Percentiles rank a stretch among this genome's conserved stretches.
Evolutionary conservation across 2,113 vertebrate species (phyloP).

Genomic region (Semnornis frantzii): DNA sequence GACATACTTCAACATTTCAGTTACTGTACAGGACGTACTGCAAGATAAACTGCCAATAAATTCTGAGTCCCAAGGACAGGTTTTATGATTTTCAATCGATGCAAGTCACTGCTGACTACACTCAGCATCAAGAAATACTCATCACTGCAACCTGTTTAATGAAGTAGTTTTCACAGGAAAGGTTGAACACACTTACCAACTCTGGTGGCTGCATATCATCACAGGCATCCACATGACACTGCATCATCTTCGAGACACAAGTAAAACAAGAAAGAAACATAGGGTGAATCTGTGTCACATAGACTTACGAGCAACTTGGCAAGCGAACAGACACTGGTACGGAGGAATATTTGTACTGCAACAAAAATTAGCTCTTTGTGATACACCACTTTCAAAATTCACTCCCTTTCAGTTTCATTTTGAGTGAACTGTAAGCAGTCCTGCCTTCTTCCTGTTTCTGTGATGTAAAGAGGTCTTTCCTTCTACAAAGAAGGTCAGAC

Average conservation of each 20-base stretch:
- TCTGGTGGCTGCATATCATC: slow-evolving; percentile 73
- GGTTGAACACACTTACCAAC: slow-evolving; percentile 23
- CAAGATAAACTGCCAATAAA: neutral
- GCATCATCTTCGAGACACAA: slow-evolving; percentile 65
- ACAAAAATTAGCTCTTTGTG: neutral
- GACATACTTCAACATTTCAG: neutral
- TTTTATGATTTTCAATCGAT: neutral
- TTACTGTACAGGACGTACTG: neutral
- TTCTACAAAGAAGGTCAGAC: neutral
- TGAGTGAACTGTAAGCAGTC: neutral
- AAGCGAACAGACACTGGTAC: neutral
- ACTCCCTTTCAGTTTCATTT: neutral
- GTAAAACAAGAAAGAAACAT: neutral
- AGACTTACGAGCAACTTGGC: neutral
- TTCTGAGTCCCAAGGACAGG: neutral
- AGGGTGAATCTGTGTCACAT: neutral
- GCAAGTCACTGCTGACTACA: neutral
- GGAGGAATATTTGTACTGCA: neutral
- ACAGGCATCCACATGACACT: slow-evolving; percentile 72
- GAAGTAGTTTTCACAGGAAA: neutral
- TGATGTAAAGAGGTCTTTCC: neutral
- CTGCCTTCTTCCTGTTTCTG: neutral
- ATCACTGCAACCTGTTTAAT: neutral
- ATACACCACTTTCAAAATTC: neutral
- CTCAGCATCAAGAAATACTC: neutral